Base-by-base conservation (phyloP, 2,113 vertebrate species). In the Plecturocebus donacophilus region DNA sequence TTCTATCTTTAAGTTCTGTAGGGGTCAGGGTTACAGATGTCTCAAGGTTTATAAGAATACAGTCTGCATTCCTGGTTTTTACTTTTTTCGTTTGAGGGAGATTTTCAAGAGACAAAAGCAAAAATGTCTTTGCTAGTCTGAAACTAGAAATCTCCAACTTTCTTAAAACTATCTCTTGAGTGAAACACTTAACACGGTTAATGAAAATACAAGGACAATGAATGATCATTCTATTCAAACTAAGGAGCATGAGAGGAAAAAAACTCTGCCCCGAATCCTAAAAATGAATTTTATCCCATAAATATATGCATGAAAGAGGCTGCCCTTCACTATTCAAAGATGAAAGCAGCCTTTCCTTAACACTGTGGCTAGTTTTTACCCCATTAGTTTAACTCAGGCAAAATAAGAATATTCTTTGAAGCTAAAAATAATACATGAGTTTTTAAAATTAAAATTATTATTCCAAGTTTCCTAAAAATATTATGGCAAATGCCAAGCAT, bases 401-500 rank as follows among this genome's bases (percentile, higher is more conserved):
- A 92, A 88, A 92, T 47, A 83, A 96, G n/a, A 49, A 40, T 10
- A 81, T 73, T 89, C 76, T 95, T 66, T 96, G 54, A 98, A 87
- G 91, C 32, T 93, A 27, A 96, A 97, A 95, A 92, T 87, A 97
- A 94, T 23, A 35, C 42, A 58, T 4, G 23, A 14, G 30, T 21
- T 94, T 92, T 95, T 82, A 45, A 93, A 96, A 96, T 83, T 71
- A 88, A 92, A 96, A 80, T 70, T 30, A 91, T 87, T 87, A 68
- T 93, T 52, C 45, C 14, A 95, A 49, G 20, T 94, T 95, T 97
- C 61, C 93, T 87, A 52, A 71, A 93, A 95, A 82, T 87, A 49
- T 90, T 94, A 94, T 96, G 81, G 73, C 84, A 96, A 97, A 95
- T 52, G 68, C 32, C 89, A 93, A 95, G 32, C 52, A 85, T 12